Conservation (phyloP, 2,888 invertebrate genomes). For the Brachypterus glaber region DNA sequence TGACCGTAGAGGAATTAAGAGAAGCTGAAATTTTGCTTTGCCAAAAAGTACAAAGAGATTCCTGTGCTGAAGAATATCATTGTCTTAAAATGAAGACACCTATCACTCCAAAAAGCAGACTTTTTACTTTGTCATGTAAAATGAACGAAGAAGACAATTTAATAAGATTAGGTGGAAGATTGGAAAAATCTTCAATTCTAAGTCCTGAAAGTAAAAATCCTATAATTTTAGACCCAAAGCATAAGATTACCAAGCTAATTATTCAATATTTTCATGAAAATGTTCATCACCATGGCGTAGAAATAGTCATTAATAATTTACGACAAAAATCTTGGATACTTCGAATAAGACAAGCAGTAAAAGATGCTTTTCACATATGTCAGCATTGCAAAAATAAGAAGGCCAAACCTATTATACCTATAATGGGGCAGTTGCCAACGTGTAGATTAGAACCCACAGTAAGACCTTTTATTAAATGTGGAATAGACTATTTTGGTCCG, state of each 20-base stretch:
- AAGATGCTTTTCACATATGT: conserved; percentile 7
- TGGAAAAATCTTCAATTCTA: too few relatives aligned
- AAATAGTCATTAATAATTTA: conserved; percentile 9
- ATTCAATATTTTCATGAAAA: conserved; percentile 13
- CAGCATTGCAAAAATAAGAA: conserved; percentile 8
- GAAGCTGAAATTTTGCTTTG: too few relatives aligned
- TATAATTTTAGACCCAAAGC: conserved; percentile 4
- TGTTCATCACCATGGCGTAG: conserved; percentile 8
- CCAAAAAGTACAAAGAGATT: too few relatives aligned
- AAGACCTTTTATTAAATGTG: conserved; percentile 10
- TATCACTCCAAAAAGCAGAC: too few relatives aligned
- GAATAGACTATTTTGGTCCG: conserved; percentile 15
- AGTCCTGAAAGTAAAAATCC: too few relatives aligned
- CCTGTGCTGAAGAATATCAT: too few relatives aligned
- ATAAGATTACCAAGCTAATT: conserved; percentile 10
- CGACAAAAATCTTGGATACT: conserved; percentile 10
- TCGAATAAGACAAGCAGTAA: conserved; percentile 10
- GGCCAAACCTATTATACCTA: conserved; percentile 9
- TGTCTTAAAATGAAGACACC: too few relatives aligned
- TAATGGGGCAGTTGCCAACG: conserved; percentile 11
- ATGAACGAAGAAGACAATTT: conserved; percentile 5
- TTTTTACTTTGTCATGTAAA: too few relatives aligned
- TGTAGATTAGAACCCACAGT: conserved; percentile 9
- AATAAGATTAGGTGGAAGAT: conserved; percentile 5
- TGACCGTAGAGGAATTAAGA: too few relatives aligned